These are phyloP conservation scores for Pangasianodon hypophthalmus DNA, from an alignment of 2,113 vertebrate genomes.

Conservation along the genomic window DNA sequence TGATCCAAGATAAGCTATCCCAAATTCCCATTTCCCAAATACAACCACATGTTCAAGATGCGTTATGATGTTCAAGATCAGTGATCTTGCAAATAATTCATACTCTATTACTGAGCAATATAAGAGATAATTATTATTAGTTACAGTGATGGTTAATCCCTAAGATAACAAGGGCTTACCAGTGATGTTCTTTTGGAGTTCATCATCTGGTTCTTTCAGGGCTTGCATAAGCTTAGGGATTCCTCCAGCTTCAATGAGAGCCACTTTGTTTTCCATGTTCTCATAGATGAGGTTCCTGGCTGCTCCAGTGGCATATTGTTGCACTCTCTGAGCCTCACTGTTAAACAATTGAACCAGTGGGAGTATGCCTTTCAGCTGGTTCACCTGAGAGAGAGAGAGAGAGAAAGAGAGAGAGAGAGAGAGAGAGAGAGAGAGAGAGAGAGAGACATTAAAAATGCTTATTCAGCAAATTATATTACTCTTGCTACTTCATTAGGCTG, in stretches of 20 bases:
- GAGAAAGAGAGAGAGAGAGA: conserved; percentile 16
- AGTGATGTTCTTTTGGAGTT: conserved; percentile 89
- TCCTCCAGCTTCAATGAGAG: conserved; percentile 85
- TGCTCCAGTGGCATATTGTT: conserved; percentile 88
- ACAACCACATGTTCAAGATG: neutral
- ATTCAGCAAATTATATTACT: neutral
- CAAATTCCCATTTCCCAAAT: neutral
- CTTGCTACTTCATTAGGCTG: neutral
- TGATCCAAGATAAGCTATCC: neutral
- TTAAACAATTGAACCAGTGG: conserved; percentile 88
- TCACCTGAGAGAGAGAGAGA: conserved; percentile 73
- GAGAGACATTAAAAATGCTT: neutral
- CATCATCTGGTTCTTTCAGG: conserved; percentile 79
- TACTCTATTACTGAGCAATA: neutral
- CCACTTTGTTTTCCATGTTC: conserved; percentile 85
- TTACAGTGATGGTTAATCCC: neutral
- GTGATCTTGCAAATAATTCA: neutral
- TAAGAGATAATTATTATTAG: neutral
- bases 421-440: neutral
- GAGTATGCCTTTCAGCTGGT: conserved; percentile 80
- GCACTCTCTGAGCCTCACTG: conserved; percentile 85
- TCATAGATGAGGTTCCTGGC: conserved; percentile 94
- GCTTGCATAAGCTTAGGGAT: conserved; percentile 81
- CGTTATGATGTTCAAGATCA: neutral
- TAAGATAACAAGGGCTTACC: conserved; percentile 13